Percentiles rank a stretch among this genome's conserved stretches.
These are phyloP conservation scores for Oncorhynchus keta DNA, from an alignment of 2,113 vertebrate genomes.

Conservation along the genomic window DNA sequence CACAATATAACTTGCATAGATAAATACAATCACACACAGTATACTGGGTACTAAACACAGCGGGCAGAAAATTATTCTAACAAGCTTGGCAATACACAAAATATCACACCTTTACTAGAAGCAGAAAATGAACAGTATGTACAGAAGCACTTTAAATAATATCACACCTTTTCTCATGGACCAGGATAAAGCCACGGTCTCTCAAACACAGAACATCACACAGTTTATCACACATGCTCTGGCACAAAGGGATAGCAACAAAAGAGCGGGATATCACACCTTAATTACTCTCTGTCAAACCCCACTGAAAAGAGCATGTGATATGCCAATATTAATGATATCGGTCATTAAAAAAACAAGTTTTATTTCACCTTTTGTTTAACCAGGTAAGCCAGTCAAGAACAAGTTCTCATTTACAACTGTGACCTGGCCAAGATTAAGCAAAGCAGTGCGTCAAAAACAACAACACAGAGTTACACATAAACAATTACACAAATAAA, in stretches of 20 bases:
- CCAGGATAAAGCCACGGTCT: neutral
- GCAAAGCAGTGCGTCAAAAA: too few relatives aligned
- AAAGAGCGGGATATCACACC: neutral
- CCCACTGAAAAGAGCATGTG: neutral
- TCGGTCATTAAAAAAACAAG: too few relatives aligned
- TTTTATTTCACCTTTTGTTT: too few relatives aligned
- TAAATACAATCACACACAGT: slow-evolving; percentile 32
- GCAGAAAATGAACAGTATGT: too few relatives aligned
- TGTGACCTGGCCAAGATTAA: too few relatives aligned
- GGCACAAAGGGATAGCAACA: neutral
- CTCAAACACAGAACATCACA: neutral
- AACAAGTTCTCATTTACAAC: too few relatives aligned
- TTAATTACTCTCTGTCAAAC: slow-evolving; percentile 5
- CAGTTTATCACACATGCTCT: neutral
- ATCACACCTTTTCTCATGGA: neutral
- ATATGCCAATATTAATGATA: too few relatives aligned
- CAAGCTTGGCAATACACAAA: slow-evolving; percentile 1
- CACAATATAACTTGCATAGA: neutral
- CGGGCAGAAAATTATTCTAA: slow-evolving; percentile 16
- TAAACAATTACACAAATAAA: too few relatives aligned
- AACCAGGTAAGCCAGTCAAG: too few relatives aligned
- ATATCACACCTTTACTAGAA: too few relatives aligned
- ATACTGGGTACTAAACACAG: slow-evolving; percentile 41
- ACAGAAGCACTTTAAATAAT: too few relatives aligned
- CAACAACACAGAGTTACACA: too few relatives aligned